phyloP scores from a whole-genome alignment of 2,888 invertebrate genomes.

The Chaetoderma sp. region DNA sequence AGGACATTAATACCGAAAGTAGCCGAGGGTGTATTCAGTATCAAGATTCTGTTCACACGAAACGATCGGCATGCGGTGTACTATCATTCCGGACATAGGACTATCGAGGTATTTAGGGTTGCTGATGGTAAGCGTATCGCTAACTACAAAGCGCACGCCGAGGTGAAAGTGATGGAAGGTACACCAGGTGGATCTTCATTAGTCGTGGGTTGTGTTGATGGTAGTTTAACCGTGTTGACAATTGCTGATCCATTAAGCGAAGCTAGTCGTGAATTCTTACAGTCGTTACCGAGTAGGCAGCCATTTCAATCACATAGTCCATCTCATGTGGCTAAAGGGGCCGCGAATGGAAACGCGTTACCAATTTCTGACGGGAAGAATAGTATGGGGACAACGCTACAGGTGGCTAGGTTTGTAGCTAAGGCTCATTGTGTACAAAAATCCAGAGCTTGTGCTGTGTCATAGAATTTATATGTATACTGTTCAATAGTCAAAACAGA shows the following conservation, averaged over 20 bases:
- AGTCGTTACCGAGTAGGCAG: constrained; percentile 55
- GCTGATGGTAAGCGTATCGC: constrained; percentile 91
- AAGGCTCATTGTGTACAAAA: constrained; percentile 60
- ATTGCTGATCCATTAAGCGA: constrained; percentile 75
- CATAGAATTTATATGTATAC: too few species aligned
- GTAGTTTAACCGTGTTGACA: constrained; percentile 90
- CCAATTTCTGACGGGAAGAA: constrained; percentile 49
- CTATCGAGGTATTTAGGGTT: constrained; percentile 91
- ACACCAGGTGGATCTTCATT: constrained; percentile 61
- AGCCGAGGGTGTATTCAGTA: constrained; percentile 97
- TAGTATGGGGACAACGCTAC: constrained; percentile 58
- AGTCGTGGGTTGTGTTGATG: constrained; percentile 92
- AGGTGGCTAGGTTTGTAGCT: constrained; percentile 63
- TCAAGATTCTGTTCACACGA: constrained; percentile 89
- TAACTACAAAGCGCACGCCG: constrained; percentile 75
- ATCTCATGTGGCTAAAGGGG: constrained; percentile 30
- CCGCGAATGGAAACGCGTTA: constrained; percentile 36
- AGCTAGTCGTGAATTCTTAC: constrained; percentile 53
- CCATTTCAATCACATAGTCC: constrained; percentile 27
- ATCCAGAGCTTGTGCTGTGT: constrained; percentile 59
- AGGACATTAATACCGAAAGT: constrained; percentile 88
- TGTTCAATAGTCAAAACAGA: too few species aligned
- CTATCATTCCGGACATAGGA: constrained; percentile 96
- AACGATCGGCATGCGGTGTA: constrained; percentile 96
- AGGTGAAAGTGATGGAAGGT: constrained; percentile 60